phyloP scores from a whole-genome alignment of 2,113 vertebrate genomes.

The Gymnorhina tibicen region DNA sequence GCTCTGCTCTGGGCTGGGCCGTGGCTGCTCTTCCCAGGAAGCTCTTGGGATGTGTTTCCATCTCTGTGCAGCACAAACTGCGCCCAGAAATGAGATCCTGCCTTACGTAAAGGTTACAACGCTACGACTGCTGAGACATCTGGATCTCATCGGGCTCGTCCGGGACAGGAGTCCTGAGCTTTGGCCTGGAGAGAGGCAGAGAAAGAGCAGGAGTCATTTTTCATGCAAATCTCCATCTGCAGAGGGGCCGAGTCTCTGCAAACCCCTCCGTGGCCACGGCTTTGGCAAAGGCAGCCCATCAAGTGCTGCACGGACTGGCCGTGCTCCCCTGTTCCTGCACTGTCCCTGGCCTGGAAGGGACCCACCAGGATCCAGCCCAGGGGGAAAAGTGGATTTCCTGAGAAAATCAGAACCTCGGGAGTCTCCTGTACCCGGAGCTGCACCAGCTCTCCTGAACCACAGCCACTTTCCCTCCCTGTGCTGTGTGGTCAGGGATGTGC shows the following conservation, averaged over 20 bases:
- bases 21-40: not conserved
- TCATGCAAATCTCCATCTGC: not conserved
- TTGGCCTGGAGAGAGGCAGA: not conserved
- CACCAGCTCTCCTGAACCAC: not conserved
- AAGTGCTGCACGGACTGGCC: fast-evolving
- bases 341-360: not conserved
- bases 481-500: not conserved
- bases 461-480: not conserved
- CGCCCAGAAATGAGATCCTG: not conserved
- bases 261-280: not conserved
- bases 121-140: not conserved
- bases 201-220: slow-evolving; percentile 5
- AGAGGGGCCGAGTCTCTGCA: not conserved
- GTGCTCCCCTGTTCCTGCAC: not conserved
- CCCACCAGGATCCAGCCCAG: not conserved
- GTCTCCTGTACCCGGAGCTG: not conserved
- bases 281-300: not conserved
- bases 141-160: slow-evolving; percentile 36
- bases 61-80: not conserved
- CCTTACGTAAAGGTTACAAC: not conserved
- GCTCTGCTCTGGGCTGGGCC: not conserved
- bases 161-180: not conserved
- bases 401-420: not conserved
- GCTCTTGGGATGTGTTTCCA: not conserved
- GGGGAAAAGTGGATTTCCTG: not conserved